These are phyloP conservation scores for Mesorhabditis belari DNA, from an alignment of 2,888 invertebrate species.

Conservation along the genomic window DNA sequence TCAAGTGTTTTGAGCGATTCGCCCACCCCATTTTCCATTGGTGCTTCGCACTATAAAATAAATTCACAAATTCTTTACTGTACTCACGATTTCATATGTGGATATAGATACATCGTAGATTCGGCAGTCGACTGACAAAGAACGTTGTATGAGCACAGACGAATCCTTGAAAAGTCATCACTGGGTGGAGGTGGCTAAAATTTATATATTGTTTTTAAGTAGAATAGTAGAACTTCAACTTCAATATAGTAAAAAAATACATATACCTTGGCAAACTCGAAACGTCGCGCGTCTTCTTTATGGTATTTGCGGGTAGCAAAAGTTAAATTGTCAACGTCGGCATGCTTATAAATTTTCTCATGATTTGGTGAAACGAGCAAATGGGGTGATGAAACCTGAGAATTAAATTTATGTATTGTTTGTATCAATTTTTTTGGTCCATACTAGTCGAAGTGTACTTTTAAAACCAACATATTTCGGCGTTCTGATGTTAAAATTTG, in stretches of 20 bases:
- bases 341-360: too few relatives aligned
- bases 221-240: too few relatives aligned
- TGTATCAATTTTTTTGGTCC: too few relatives aligned
- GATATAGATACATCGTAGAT: constrained; percentile 28
- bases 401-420: too few relatives aligned
- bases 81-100: constrained; percentile 7
- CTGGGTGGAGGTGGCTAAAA: background rate
- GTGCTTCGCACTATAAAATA: background rate
- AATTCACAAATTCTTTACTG: background rate
- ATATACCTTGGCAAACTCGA: background rate
- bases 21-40: constrained; percentile 25
- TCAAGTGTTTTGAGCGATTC: constrained; percentile 24
- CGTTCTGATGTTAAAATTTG: too few relatives aligned
- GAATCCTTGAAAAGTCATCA: background rate
- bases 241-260: too few relatives aligned
- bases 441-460: too few relatives aligned
- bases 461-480: too few relatives aligned
- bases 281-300: background rate
- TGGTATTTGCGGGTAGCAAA: too few relatives aligned
- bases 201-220: background rate
- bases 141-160: constrained; percentile 38
- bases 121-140: constrained; percentile 34
- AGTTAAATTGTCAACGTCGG: too few relatives aligned
- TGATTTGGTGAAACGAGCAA: too few relatives aligned
- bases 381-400: too few relatives aligned